Conservation (phyloP, 2,797 vertebrate genomes). For the Limosa lapponica region DNA sequence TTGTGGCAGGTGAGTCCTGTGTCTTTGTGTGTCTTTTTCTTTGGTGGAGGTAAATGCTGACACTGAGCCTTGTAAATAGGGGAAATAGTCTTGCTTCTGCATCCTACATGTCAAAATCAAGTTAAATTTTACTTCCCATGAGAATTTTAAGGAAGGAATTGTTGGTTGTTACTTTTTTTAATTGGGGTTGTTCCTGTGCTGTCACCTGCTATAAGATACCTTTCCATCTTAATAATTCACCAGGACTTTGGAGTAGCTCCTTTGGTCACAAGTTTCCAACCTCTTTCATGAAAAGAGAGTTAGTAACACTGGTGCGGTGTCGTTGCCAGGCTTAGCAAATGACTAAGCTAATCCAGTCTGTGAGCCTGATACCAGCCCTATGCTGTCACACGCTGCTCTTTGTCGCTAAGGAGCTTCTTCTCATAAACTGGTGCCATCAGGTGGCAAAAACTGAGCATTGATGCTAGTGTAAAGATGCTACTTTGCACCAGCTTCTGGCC, state of each 20-base stretch:
- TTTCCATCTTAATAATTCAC: background rate
- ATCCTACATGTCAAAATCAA: background rate
- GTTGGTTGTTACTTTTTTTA: background rate
- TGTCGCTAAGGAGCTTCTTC: background rate
- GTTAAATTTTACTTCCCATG: background rate
- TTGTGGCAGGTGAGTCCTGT: conserved; percentile 85
- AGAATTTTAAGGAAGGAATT: background rate
- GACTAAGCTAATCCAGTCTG: background rate
- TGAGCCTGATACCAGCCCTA: background rate
- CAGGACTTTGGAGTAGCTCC: background rate
- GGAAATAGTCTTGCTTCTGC: background rate
- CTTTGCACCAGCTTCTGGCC: background rate
- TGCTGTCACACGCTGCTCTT: background rate
- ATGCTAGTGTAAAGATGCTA: background rate
- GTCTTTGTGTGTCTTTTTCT: background rate
- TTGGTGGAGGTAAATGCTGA: background rate
- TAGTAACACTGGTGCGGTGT: background rate
- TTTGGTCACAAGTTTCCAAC: background rate
- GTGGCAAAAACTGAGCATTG: background rate
- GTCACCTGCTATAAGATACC: background rate
- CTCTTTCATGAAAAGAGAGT: background rate
- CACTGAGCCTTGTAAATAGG: background rate
- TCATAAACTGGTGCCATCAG: conserved; percentile 25
- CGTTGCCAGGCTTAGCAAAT: background rate
- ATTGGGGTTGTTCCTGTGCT: background rate